phyloP scores from a whole-genome alignment of 2,113 vertebrate species.

The Ochotona princeps region DNA sequence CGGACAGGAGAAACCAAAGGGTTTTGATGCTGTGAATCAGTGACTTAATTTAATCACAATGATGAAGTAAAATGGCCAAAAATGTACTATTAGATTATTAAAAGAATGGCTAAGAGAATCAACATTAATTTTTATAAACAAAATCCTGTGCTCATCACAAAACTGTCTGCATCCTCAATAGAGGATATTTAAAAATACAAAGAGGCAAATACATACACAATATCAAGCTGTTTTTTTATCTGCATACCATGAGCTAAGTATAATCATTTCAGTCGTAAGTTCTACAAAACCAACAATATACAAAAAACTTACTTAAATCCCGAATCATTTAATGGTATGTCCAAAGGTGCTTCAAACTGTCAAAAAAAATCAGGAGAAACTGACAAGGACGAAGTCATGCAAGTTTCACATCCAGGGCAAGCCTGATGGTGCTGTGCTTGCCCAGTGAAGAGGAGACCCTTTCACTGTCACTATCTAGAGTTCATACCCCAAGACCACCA shows the following conservation, averaged over 20 bases:
- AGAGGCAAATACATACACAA: not conserved
- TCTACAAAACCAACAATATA: conserved; percentile 36
- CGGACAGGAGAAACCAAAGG: not conserved
- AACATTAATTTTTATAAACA: not conserved
- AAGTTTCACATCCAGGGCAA: not conserved
- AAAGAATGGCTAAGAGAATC: conserved; percentile 52
- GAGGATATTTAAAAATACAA: not conserved
- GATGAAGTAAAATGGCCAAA: not conserved
- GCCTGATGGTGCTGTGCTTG: not conserved
- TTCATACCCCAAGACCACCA: not conserved
- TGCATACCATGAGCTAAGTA: not conserved
- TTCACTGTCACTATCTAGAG: not conserved
- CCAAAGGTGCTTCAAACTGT: conserved; percentile 88
- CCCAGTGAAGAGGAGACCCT: not conserved
- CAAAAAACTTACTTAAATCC: conserved; percentile 83
- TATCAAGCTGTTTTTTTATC: not conserved
- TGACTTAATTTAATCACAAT: not conserved
- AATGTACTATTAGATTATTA: not conserved
- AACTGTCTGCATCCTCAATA: not conserved
- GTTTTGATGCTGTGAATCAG: conserved; percentile 6
- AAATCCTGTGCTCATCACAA: not conserved
- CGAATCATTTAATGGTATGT: conserved; percentile 83
- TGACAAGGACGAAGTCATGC: conserved; percentile 38
- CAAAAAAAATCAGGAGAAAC: conserved; percentile 59
- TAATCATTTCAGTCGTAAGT: conserved; percentile 22